These are phyloP conservation scores for Metacarcinus magister DNA, from an alignment of 2,888 invertebrate species.

Conservation along the genomic window DNA sequence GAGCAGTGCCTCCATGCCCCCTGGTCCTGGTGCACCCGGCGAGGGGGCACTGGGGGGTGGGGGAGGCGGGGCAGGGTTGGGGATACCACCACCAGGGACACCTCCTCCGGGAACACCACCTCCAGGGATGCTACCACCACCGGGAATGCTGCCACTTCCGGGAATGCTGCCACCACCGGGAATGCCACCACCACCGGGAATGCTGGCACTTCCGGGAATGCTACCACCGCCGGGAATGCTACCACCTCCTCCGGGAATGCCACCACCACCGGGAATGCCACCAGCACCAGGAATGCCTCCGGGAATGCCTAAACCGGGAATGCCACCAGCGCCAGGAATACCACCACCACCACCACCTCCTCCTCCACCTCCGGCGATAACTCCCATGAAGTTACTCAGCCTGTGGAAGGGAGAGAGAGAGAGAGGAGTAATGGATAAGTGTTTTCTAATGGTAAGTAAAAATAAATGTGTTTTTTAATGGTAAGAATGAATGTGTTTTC, in stretches of 20 bases:
- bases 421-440: background rate
- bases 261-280: constrained; percentile 83
- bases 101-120: background rate
- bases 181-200: constrained; percentile 82
- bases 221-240: too few relatives aligned
- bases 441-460: too few relatives aligned
- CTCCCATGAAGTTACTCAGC: constrained; percentile 88
- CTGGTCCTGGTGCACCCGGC: constrained; percentile 79
- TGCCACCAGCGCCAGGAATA: too few relatives aligned
- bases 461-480: too few relatives aligned
- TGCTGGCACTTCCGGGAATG: constrained; percentile 84
- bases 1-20: constrained; percentile 86
- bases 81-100: constrained; percentile 83
- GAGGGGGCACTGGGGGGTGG: constrained; percentile 9
- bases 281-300: constrained; percentile 82
- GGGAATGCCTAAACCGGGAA: constrained; percentile 75
- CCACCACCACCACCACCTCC: constrained; percentile 83
- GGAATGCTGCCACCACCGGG: constrained; percentile 82
- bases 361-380: constrained; percentile 83
- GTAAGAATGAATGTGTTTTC: too few relatives aligned
- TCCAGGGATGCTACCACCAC: background rate
- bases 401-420: constrained; percentile 82
- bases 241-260: constrained; percentile 81
- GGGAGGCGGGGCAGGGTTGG: constrained; percentile 33
- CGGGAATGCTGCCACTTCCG: too few relatives aligned